A percentile compares a stretch with the other conserved stretches of the same genome.
Evolutionary conservation across 2,113 vertebrate genomes (phyloP).

Genomic region (Channa argus): DNA sequence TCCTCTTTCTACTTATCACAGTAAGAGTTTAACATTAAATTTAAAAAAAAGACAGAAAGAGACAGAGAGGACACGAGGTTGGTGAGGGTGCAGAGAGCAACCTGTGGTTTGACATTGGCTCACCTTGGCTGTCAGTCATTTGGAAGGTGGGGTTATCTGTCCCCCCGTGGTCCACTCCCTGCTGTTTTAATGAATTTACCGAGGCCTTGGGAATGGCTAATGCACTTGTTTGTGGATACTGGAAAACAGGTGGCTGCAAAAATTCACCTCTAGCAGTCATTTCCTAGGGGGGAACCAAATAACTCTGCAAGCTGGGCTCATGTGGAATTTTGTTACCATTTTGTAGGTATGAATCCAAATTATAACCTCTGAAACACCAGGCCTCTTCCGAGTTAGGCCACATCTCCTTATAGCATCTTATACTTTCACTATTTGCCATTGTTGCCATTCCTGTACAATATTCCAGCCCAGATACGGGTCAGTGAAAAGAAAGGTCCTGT

Average conservation of each 20-base stretch:
- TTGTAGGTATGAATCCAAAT: conserved; percentile 45
- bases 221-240: conserved; percentile 50
- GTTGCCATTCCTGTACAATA: neutral
- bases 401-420: neutral
- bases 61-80: conserved; percentile 48
- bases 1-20: conserved; percentile 35
- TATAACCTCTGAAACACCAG: neutral
- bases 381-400: too few relatives aligned
- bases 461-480: neutral
- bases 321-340: conserved; percentile 14
- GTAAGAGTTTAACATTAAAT: neutral
- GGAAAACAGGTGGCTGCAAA: conserved; percentile 46
- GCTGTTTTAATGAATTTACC: conserved; percentile 67
- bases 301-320: neutral
- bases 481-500: neutral
- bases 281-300: conserved; percentile 44
- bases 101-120: conserved; percentile 69
- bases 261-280: conserved; percentile 44
- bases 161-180: conserved; percentile 42
- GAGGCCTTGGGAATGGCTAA: conserved; percentile 56
- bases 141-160: conserved; percentile 46
- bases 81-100: conserved; percentile 48
- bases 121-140: conserved; percentile 64
- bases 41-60: conserved; percentile 10
- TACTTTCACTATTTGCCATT: neutral